phyloP scores from a whole-genome alignment of 2,113 vertebrate genomes.

The Ochotona curzoniae region DNA sequence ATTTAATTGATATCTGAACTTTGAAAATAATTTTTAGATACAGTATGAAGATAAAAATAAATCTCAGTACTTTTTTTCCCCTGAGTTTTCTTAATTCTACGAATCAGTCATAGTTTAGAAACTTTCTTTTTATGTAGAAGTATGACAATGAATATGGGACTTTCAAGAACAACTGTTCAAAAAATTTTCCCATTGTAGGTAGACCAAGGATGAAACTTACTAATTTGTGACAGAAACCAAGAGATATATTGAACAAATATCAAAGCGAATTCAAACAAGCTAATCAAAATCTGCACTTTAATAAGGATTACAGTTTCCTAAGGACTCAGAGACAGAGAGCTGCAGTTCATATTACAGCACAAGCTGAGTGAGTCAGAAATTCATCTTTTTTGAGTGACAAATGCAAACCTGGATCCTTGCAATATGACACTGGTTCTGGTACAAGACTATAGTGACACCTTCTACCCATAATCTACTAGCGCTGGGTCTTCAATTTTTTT shows the following conservation, averaged over 20 bases:
- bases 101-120: background rate
- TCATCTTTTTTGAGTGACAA: background rate
- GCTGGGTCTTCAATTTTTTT: background rate
- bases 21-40: background rate
- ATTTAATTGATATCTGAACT: background rate
- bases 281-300: constrained; percentile 21
- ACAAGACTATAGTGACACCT: background rate
- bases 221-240: constrained; percentile 24
- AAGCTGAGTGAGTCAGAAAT: background rate
- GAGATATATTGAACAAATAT: constrained; percentile 38
- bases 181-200: background rate
- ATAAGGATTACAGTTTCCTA: background rate
- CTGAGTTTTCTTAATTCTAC: background rate
- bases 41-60: background rate
- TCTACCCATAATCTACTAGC: background rate
- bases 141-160: background rate
- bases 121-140: background rate
- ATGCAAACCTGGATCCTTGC: background rate
- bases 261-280: constrained; percentile 30
- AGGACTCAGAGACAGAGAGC: background rate
- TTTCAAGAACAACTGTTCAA: background rate
- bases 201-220: constrained; percentile 31
- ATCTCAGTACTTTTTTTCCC: background rate
- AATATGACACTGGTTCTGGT: background rate
- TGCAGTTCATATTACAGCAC: background rate